These are phyloP conservation scores for Prinia subflava DNA, from an alignment of 2,113 vertebrate species.

Conservation along the genomic window DNA sequence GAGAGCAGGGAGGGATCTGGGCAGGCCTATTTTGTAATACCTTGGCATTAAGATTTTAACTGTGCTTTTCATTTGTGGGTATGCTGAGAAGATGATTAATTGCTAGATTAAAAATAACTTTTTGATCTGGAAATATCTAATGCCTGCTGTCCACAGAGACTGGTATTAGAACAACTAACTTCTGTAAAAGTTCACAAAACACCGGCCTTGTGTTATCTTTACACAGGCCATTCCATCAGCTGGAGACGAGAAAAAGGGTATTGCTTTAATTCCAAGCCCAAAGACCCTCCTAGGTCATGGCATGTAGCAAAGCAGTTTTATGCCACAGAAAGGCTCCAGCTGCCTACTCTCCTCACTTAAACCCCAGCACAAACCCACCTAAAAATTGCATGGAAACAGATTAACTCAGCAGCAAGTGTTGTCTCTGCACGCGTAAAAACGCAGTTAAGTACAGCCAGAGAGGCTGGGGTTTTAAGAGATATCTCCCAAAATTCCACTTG, in stretches of 20 bases:
- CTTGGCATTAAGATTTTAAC: slow-evolving; percentile 27
- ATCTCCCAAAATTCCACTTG: not conserved
- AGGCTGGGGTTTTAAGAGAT: not conserved
- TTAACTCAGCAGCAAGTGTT: not conserved
- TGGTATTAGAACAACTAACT: not conserved
- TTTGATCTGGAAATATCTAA: slow-evolving; percentile 10
- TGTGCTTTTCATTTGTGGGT: not conserved
- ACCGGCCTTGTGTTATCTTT: not conserved
- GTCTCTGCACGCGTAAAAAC: fast-evolving
- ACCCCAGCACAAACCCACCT: not conserved
- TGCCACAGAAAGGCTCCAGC: not conserved
- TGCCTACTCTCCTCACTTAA: not conserved
- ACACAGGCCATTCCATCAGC: not conserved
- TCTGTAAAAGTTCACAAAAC: not conserved
- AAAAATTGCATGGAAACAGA: not conserved
- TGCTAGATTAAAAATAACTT: slow-evolving; percentile 27
- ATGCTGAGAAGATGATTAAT: slow-evolving; percentile 41
- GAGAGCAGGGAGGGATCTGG: not conserved
- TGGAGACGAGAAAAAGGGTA: not conserved
- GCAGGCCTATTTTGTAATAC: not conserved
- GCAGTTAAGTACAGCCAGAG: not conserved
- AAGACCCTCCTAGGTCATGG: not conserved
- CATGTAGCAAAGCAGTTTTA: not conserved
- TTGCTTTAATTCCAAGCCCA: not conserved
- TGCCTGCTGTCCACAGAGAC: not conserved